A percentile compares a stretch with the other conserved stretches of the same genome.
Evolutionary conservation across 2,797 vertebrate species (phyloP).

Genomic region (Periparus ater): DNA sequence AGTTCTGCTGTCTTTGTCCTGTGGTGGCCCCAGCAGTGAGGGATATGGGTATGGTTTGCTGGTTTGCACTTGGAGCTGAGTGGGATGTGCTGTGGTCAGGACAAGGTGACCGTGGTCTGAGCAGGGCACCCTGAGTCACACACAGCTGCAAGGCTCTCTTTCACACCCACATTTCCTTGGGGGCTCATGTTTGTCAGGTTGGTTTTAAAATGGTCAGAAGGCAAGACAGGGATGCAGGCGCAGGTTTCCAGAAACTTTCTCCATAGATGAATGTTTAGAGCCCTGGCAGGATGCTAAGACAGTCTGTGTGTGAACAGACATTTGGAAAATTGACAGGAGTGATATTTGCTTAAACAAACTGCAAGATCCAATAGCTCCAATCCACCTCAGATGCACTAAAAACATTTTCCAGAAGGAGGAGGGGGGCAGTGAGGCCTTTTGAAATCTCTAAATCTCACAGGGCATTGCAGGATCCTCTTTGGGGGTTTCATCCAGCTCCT

Average conservation of each 20-base stretch:
- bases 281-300: neutral
- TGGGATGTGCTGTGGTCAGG: neutral
- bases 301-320: constrained; percentile 8
- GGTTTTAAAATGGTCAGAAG: constrained; percentile 11
- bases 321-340: constrained; percentile 56
- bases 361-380: neutral
- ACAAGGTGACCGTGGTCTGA: neutral
- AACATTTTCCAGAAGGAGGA: neutral
- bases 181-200: neutral
- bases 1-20: neutral
- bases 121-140: neutral
- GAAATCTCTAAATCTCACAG: neutral
- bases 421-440: neutral
- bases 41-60: neutral
- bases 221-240: constrained; percentile 22
- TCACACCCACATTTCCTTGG: fast-evolving
- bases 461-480: neutral
- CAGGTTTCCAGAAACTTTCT: constrained; percentile 29
- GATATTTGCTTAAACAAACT: constrained; percentile 25
- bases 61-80: neutral
- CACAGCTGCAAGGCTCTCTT: neutral
- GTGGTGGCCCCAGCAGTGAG: neutral
- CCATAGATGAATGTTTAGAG: neutral
- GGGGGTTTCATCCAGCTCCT: neutral
- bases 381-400: neutral